phyloP scores from a whole-genome alignment of 2,797 vertebrate genomes.

The Melopsittacus undulatus region DNA sequence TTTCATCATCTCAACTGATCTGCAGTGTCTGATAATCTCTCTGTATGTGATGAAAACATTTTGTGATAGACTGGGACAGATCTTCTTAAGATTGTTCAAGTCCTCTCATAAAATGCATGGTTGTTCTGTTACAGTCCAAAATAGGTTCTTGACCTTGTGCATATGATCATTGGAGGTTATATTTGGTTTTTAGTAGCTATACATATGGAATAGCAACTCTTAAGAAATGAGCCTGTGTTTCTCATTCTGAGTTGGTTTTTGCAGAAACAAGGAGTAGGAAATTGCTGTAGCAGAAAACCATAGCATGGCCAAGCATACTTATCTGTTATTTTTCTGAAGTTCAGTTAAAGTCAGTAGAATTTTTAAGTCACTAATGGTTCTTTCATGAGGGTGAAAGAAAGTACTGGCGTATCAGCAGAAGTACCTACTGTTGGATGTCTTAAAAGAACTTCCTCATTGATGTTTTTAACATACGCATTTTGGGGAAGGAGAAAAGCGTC shows the following conservation, averaged over 20 bases:
- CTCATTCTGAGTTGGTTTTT: background rate
- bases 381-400: background rate
- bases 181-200: background rate
- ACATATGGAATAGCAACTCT: background rate
- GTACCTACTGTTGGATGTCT: background rate
- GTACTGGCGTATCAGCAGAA: background rate
- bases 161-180: background rate
- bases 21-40: background rate
- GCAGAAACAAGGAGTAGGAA: background rate
- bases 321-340: background rate
- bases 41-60: background rate
- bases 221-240: background rate
- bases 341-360: background rate
- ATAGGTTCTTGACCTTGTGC: background rate
- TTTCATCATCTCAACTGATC: background rate
- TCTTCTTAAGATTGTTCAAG: background rate
- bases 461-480: background rate
- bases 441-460: background rate
- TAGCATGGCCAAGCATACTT: background rate
- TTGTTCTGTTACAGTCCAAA: background rate
- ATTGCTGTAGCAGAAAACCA: background rate
- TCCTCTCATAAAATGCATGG: conserved; percentile 13
- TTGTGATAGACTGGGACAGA: background rate
- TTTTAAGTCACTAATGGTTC: background rate
- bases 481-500: background rate